Percentiles rank a stretch among this genome's conserved stretches.
These are phyloP conservation scores for Drosophila algonquin DNA, from an alignment of 2,888 invertebrate genomes.

Conservation along the genomic window DNA sequence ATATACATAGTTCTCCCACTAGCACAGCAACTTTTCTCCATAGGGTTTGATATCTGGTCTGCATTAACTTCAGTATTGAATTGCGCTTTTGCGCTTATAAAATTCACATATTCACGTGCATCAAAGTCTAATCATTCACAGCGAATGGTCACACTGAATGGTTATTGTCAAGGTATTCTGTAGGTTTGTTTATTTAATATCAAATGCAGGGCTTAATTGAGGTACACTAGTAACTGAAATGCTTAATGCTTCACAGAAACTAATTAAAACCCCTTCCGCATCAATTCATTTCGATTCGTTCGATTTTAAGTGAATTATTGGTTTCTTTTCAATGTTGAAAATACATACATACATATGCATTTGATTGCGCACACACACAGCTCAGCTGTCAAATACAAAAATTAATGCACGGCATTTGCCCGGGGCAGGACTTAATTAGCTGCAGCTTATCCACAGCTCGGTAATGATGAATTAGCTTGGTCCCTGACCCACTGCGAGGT, in stretches of 20 bases:
- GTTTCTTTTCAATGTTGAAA: neutral
- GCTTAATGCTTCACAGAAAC: neutral
- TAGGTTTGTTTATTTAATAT: too few species aligned
- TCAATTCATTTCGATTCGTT: neutral
- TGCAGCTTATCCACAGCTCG: slow-evolving; percentile 17
- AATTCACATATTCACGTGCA: too few species aligned
- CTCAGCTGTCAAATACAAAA: slow-evolving; percentile 21
- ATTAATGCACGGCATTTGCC: slow-evolving; percentile 3
- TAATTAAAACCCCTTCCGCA: slow-evolving; percentile 2
- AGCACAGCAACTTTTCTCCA: too few species aligned
- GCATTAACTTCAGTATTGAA: too few species aligned
- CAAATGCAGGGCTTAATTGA: too few species aligned
- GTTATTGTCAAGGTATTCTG: too few species aligned
- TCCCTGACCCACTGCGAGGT: slow-evolving; percentile 8
- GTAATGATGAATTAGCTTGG: slow-evolving; percentile 22
- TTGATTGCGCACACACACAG: neutral
- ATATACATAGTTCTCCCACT: too few species aligned
- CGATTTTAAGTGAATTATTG: slow-evolving; percentile 6
- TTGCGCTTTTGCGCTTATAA: too few species aligned
- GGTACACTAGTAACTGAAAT: too few species aligned
- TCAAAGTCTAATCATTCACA: too few species aligned
- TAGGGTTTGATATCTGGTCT: too few species aligned
- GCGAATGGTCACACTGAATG: too few species aligned
- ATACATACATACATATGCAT: neutral
- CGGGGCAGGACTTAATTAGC: slow-evolving; percentile 24